Conservation (phyloP, 2,113 vertebrate genomes). For the Sander lucioperca region DNA sequence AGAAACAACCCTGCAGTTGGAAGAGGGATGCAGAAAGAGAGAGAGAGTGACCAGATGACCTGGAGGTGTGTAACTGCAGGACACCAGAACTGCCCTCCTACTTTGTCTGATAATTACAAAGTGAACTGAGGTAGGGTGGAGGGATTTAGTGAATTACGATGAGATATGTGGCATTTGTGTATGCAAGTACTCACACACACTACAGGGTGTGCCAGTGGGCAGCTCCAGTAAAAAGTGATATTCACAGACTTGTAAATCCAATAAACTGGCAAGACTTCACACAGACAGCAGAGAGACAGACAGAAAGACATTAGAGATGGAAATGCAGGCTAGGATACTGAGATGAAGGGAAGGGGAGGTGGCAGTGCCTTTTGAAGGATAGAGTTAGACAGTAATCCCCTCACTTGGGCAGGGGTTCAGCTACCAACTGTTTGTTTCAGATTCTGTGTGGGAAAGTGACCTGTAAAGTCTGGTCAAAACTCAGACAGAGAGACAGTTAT, state of each 20-base stretch:
- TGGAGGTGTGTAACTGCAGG: slow-evolving; percentile 19
- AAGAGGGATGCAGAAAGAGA: slow-evolving; percentile 5
- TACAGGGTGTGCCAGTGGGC: slow-evolving; percentile 5
- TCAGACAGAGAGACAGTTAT: background rate
- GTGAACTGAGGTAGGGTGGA: background rate
- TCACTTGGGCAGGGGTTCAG: slow-evolving; percentile 26
- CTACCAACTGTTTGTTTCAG: slow-evolving; percentile 44
- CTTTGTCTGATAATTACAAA: slow-evolving; percentile 32
- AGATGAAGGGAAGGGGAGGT: slow-evolving; percentile 8
- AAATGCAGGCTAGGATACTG: background rate
- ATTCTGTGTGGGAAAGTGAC: slow-evolving; percentile 44
- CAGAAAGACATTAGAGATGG: slow-evolving; percentile 25
- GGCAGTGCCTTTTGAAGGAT: slow-evolving; percentile 51
- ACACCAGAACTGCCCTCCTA: background rate
- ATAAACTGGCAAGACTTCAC: slow-evolving; percentile 47
- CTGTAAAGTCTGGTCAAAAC: slow-evolving; percentile 39
- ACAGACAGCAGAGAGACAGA: slow-evolving; percentile 4
- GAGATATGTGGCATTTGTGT: background rate
- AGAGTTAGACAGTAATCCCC: slow-evolving; percentile 67
- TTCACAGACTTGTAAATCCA: slow-evolving; percentile 53
- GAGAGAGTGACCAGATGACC: slow-evolving; percentile 5
- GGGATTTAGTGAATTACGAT: background rate
- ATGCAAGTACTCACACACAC: background rate
- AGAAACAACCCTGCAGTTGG: background rate
- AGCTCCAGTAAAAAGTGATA: slow-evolving; percentile 19